phyloP scores from a whole-genome alignment of 1,140 invertebrate genomes.

The Lucilia cuprina region DNA sequence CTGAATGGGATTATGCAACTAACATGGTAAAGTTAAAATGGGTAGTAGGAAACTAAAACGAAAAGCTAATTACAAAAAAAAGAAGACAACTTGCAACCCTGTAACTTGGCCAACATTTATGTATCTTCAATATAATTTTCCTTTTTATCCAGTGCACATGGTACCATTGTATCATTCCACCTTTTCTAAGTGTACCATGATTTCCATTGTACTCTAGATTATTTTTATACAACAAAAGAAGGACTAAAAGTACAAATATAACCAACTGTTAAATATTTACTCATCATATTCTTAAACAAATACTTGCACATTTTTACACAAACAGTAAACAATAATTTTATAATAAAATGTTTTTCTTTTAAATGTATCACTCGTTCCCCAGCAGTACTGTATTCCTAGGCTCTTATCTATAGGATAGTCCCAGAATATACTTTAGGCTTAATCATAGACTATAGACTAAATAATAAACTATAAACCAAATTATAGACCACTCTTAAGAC shows the following conservation, averaged over 20 bases:
- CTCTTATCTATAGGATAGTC: no score
- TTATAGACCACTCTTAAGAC: no score
- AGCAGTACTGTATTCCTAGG: no score
- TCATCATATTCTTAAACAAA: conserved; percentile 11
- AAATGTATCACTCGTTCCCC: neutral
- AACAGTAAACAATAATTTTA: neutral
- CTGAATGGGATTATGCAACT: neutral
- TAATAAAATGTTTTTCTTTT: neutral
- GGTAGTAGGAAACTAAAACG: neutral
- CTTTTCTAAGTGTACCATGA: neutral
- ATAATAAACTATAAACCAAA: no score
- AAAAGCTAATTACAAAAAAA: no score
- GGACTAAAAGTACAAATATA: neutral
- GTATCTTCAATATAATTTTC: no score
- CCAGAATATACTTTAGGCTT: no score
- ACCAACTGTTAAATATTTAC: conserved; percentile 28
- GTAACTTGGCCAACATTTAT: no score
- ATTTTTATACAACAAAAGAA: neutral
- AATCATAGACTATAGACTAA: no score
- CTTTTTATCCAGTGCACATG: no score
- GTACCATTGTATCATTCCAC: no score
- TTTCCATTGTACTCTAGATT: neutral
- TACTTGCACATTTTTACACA: neutral
- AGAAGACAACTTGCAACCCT: no score
- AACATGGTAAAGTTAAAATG: neutral